Conservation (phyloP, 1,140 invertebrate species). For the Magallana angulata region DNA sequence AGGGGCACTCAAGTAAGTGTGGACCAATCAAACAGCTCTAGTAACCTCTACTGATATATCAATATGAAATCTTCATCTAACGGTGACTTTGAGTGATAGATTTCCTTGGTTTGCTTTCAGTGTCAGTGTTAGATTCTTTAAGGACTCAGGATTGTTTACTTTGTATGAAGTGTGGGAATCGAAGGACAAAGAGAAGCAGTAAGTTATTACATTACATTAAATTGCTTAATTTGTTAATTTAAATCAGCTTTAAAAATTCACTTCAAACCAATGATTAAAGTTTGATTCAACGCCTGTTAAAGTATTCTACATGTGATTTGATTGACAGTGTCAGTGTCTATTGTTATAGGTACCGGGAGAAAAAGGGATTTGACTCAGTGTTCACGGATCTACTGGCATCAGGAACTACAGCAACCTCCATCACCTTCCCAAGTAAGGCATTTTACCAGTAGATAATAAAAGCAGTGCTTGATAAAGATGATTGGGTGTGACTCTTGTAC, state of each 20-base stretch:
- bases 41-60: too few species aligned
- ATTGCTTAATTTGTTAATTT: too few species aligned
- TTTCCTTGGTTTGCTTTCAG: slow-evolving; percentile 54
- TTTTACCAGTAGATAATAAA: too few species aligned
- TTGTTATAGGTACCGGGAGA: slow-evolving; percentile 13
- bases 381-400: background rate
- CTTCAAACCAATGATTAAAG: too few species aligned
- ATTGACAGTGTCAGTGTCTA: background rate
- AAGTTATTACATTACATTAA: background rate
- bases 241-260: too few species aligned
- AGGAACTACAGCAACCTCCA: background rate
- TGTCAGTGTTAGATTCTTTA: slow-evolving; percentile 65
- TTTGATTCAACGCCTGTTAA: too few species aligned
- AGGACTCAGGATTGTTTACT: slow-evolving; percentile 61
- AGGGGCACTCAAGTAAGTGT: slow-evolving; percentile 68
- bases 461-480: too few species aligned
- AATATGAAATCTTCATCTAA: too few species aligned
- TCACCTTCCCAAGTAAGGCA: slow-evolving; percentile 30
- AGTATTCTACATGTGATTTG: too few species aligned
- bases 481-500: too few species aligned
- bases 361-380: background rate
- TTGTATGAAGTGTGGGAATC: slow-evolving; percentile 71
- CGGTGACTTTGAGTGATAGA: too few species aligned
- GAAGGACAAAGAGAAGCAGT: slow-evolving; percentile 63
- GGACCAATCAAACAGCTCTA: too few species aligned